Evolutionary conservation across 2,888 invertebrate genomes (phyloP).

Genomic region (Monopis laevigella): DNA sequence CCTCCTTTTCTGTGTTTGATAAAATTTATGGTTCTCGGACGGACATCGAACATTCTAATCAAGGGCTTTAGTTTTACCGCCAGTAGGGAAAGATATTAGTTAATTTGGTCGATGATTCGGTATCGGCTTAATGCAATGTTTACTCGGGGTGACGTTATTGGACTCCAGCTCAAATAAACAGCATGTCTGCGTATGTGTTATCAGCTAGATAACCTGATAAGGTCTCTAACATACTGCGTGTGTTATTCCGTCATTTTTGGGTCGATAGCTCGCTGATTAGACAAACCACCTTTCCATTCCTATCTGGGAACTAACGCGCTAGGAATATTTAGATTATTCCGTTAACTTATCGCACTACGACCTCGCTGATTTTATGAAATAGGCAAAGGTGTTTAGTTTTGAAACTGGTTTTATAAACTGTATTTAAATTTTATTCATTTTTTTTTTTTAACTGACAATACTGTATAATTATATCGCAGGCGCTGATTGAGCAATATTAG

Average conservation of each 20-base stretch:
- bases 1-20: slow-evolving; percentile 2
- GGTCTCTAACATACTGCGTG: slow-evolving; percentile 3
- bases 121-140: slow-evolving; percentile 11
- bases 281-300: slow-evolving; percentile 1
- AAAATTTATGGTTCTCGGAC: slow-evolving; percentile 5
- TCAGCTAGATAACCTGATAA: slow-evolving; percentile 7
- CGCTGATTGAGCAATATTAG: no score
- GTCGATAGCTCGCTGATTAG: slow-evolving; percentile 10
- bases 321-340: no score
- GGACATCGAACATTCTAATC: background rate
- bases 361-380: no score
- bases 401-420: no score
- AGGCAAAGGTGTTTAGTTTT: no score
- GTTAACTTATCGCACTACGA: no score
- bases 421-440: no score
- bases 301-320: no score
- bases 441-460: no score
- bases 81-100: no score
- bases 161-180: slow-evolving; percentile 9
- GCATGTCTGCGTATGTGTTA: slow-evolving; percentile 3
- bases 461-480: no score
- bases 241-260: slow-evolving; percentile 3
- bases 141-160: slow-evolving; percentile 9
- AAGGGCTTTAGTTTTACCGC: background rate
- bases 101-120: background rate